Base-by-base conservation (phyloP, 2,113 vertebrate species). In the Gnathonemus longibarbis region DNA sequence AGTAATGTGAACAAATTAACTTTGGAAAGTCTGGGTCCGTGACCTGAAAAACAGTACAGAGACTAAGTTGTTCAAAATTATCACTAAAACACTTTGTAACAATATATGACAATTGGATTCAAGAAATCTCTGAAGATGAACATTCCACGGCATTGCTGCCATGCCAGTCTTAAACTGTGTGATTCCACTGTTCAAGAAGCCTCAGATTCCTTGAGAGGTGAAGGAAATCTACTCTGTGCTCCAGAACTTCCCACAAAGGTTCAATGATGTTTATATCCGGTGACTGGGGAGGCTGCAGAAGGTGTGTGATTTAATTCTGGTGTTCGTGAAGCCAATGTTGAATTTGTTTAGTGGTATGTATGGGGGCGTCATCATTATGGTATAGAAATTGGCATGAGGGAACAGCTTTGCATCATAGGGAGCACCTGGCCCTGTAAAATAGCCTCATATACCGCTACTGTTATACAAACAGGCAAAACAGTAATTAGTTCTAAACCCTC, bases 1-100 rank as follows among this genome's bases (percentile, higher is more conserved):
- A 99, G 91, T 90, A 99, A 92, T 39, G 97, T 99, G 90, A 98
- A 98, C 84, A 99, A 96, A 94, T 98, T 99, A 42, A 97, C 96
- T 95, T 98, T 97, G 42, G 98, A 98, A 92, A 99, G 94, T 90
- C 97, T 96, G 92, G 97, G 97, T 88, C 94, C 95, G 91, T 97
- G 96, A 91, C 98, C 98, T 99, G 90, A 87, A 92, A 94, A 90
- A 91, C 49, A 89, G 80, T 2, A n/a, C 11, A 31, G 17, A 88
- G 21, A 66, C 21, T 21, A 27, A 50, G 31, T 19, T n/a, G 7
- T 21, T 35, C 27, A 17, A 87, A 53, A 35, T 87, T n/a, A 48
- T 39, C 83, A 42, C 74, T 21, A 39, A 27, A 66, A 27, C 58
- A 11, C 7, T 62, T 62, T 62, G 58, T 27, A n/a, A 62, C 58